Percentiles rank a stretch among this genome's conserved stretches.
Evolutionary conservation across 2,888 invertebrate species (phyloP).

Genomic region (Podotricha telesiphe): DNA sequence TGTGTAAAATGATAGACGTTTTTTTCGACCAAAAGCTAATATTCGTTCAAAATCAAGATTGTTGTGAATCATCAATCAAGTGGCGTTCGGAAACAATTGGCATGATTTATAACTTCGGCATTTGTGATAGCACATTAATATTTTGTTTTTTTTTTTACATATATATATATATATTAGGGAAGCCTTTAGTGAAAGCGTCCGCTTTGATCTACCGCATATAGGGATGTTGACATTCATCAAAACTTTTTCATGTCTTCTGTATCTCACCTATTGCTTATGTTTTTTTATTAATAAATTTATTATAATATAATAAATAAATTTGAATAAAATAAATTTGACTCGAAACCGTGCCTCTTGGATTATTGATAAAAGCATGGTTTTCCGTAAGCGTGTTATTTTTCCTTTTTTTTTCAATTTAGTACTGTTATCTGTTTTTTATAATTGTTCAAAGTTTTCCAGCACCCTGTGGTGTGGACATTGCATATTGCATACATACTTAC

Average conservation of each 20-base stretch:
- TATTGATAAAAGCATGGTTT: too few relatives aligned
- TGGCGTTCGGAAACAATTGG: constrained; percentile 37
- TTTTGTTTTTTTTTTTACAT: background rate
- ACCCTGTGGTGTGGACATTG: too few relatives aligned
- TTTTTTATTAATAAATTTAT: too few relatives aligned
- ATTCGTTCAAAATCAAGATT: constrained; percentile 34
- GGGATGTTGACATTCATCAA: background rate
- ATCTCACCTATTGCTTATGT: background rate
- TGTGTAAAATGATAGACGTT: constrained; percentile 14
- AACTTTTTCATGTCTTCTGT: background rate
- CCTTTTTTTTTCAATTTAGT: too few relatives aligned
- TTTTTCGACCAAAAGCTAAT: constrained; percentile 29
- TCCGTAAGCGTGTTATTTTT: too few relatives aligned
- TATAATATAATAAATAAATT: too few relatives aligned
- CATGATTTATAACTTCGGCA: constrained; percentile 41
- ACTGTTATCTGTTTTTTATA: too few relatives aligned
- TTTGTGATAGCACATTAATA: constrained; percentile 16
- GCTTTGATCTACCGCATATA: background rate
- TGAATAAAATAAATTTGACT: too few relatives aligned
- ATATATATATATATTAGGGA: background rate
- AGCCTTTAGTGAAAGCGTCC: background rate
- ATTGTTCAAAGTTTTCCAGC: too few relatives aligned
- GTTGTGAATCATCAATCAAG: constrained; percentile 38
- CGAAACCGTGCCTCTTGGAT: too few relatives aligned
- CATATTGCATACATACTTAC: too few relatives aligned